Percentiles rank a stretch among this genome's conserved stretches.
Evolutionary conservation across 1,140 invertebrate genomes (phyloP).

Genomic region (Galleria mellonella): DNA sequence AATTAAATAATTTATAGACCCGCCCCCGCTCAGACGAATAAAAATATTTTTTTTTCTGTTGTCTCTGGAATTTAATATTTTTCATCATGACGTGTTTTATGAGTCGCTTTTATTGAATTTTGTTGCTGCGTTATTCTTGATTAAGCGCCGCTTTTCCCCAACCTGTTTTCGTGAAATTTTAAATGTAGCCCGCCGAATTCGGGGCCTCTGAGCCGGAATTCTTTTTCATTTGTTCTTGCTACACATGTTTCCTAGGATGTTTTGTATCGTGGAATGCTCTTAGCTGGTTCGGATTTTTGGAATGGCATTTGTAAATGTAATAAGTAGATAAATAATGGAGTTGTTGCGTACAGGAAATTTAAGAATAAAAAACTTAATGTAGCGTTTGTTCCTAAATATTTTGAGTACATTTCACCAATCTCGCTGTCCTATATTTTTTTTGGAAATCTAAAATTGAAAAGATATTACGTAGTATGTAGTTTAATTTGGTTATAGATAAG

Average conservation of each 20-base stretch:
- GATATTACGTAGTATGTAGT: no score
- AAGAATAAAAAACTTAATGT: no score
- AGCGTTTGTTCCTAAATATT: no score
- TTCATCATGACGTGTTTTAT: slow-evolving; percentile 48
- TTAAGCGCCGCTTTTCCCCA: slow-evolving; percentile 26
- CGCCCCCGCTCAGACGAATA: slow-evolving; percentile 19
- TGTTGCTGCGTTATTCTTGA: slow-evolving; percentile 42
- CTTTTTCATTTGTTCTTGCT: slow-evolving; percentile 13
- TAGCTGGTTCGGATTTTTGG: no score
- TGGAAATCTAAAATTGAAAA: no score
- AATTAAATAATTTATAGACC: slow-evolving; percentile 40
- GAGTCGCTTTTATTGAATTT: slow-evolving; percentile 49
- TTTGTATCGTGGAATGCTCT: background rate
- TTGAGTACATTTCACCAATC: no score
- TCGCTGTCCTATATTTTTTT: no score
- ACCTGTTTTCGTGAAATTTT: slow-evolving; percentile 27
- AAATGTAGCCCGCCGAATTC: slow-evolving; percentile 16
- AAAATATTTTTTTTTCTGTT: slow-evolving; percentile 44
- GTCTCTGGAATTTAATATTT: slow-evolving; percentile 52
- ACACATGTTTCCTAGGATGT: slow-evolving; percentile 8
- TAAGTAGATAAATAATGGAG: no score
- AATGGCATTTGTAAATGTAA: no score
- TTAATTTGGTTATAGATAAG: no score
- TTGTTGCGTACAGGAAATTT: no score
- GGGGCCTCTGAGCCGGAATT: slow-evolving; percentile 7